phyloP scores from a whole-genome alignment of 2,797 vertebrate species.

The Glyptemys insculpta region DNA sequence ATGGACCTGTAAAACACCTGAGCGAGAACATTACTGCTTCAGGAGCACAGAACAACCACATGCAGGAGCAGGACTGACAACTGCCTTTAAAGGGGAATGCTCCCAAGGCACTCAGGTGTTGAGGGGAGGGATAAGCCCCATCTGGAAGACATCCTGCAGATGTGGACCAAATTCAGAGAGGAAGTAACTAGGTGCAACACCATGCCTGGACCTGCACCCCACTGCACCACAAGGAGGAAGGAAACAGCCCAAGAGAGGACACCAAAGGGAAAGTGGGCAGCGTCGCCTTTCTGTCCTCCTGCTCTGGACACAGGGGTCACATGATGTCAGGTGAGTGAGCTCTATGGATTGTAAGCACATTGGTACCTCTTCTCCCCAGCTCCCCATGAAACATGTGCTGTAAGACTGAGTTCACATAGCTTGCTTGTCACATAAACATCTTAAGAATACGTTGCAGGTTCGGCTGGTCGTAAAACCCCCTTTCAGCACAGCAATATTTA shows the following conservation, averaged over 20 bases:
- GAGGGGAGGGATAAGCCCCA: neutral
- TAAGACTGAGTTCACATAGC: neutral
- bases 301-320: neutral
- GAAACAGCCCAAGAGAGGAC: no score
- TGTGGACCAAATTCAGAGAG: neutral
- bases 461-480: neutral
- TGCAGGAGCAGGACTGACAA: neutral
- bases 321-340: neutral
- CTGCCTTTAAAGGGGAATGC: neutral
- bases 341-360: neutral
- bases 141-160: neutral
- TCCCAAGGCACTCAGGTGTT: neutral
- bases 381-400: neutral
- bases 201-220: neutral
- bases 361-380: neutral
- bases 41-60: neutral
- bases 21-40: neutral
- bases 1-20: neutral
- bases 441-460: constrained; percentile 38
- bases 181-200: neutral
- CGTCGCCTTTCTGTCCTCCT: neutral
- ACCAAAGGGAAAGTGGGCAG: no score
- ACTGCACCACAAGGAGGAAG: neutral
- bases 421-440: constrained; percentile 37
- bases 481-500: constrained; percentile 70